A percentile compares a stretch with the other conserved stretches of the same genome.
phyloP scores from a whole-genome alignment of 2,797 vertebrate genomes.

The Trichosurus vulpecula region DNA sequence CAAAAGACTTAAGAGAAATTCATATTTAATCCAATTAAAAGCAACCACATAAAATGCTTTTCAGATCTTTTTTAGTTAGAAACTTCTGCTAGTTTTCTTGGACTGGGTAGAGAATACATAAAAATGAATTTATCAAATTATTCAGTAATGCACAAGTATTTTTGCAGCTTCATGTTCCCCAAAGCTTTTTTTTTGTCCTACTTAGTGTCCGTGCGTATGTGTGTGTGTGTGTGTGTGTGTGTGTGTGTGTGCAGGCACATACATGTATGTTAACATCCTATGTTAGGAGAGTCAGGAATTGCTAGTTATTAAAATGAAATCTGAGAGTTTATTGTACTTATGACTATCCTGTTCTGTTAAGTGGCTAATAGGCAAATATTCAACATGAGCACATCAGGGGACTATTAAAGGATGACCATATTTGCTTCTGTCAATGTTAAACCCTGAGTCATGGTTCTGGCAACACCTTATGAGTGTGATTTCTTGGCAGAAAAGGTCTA shows the following conservation, averaged over 20 bases:
- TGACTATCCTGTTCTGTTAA: not conserved
- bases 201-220: conserved; percentile 14
- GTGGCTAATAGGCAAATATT: conserved; percentile 3
- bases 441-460: conserved; percentile 1
- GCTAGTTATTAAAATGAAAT: not conserved
- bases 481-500: conserved; percentile 8
- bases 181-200: conserved; percentile 1
- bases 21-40: conserved; percentile 61
- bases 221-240: not conserved
- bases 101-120: conserved; percentile 16
- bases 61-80: conserved; percentile 38
- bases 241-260: not conserved
- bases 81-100: conserved; percentile 36
- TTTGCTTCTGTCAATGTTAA: conserved; percentile 8
- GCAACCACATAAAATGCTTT: not conserved
- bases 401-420: not conserved
- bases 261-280: not conserved
- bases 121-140: conserved; percentile 11
- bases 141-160: conserved; percentile 32
- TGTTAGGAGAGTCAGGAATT: not conserved
- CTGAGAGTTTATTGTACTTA: not conserved
- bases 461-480: not conserved
- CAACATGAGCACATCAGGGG: conserved; percentile 2
- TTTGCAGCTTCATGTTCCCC: not conserved
- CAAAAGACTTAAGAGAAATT: conserved; percentile 61